These are phyloP conservation scores for Polyodon spathula DNA, from an alignment of 2,113 vertebrate species.

Conservation along the genomic window DNA sequence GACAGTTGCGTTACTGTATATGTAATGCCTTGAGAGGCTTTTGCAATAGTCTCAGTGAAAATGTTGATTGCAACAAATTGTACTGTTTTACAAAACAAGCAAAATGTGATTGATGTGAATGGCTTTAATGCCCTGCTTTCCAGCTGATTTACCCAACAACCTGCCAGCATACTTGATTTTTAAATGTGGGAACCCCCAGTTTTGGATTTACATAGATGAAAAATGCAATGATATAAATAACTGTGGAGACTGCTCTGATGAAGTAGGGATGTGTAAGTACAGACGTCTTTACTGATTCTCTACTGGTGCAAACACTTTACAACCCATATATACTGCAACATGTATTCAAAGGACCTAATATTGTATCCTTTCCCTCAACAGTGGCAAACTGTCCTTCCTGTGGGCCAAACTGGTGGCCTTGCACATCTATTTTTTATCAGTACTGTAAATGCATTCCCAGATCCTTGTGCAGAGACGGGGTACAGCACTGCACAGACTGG, in stretches of 20 bases:
- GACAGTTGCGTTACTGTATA: too few relatives aligned
- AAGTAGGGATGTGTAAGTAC: slow-evolving; percentile 38
- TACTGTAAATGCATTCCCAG: slow-evolving; percentile 60
- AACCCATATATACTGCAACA: not conserved
- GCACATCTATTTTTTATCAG: slow-evolving; percentile 37
- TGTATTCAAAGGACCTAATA: not conserved
- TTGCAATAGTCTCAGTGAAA: too few relatives aligned
- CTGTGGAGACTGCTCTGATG: slow-evolving; percentile 69
- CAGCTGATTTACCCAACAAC: slow-evolving; percentile 54
- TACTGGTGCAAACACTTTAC: not conserved
- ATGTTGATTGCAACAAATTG: too few relatives aligned
- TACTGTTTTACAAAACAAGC: too few relatives aligned
- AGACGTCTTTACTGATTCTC: not conserved
- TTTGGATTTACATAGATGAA: slow-evolving; percentile 59
- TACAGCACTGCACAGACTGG: slow-evolving; percentile 60
- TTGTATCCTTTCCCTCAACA: slow-evolving; percentile 20
- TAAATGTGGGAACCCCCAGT: slow-evolving; percentile 36
- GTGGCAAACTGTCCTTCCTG: slow-evolving; percentile 38
- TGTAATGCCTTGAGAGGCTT: too few relatives aligned
- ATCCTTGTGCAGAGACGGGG: slow-evolving; percentile 41
- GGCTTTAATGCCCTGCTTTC: not conserved
- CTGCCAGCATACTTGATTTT: slow-evolving; percentile 53
- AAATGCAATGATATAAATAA: slow-evolving; percentile 54
- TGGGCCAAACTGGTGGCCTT: slow-evolving; percentile 51
- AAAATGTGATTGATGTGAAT: not conserved